Base-by-base conservation (phyloP, 2,113 vertebrate genomes). In the Hemichromis elongatus region DNA sequence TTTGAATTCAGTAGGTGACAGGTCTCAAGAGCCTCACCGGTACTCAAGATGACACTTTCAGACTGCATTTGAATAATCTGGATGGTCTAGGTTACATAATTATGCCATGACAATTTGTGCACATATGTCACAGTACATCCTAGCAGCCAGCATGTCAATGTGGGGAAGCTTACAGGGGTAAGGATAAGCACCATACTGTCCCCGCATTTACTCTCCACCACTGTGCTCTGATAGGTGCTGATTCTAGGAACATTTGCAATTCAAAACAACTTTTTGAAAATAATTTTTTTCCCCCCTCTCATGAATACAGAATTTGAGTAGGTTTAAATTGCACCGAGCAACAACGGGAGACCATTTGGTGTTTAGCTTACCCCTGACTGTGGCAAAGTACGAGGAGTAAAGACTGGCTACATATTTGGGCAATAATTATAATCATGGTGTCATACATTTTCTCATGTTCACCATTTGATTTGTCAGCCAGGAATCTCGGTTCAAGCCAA, bases 11-110 rank as follows among this genome's bases (percentile, higher is more conserved):
- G 89, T 92, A 92, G 92, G 93, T 95, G 95, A 95, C 95, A 95
- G 90, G 91, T 92, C 90, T 95, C 92, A 94, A 91, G 86, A 91
- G 89, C 79, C 82, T 88, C 88, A 88, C 89, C 80, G 75, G 86
- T 91, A 94, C 81, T 82, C 87, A 93, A 90, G 92, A 92, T 96
- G 95, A 96, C 95, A 96, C 90, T 90, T 95, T 88, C 89, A 92
- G 87, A 84, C 56, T 28, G 78, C 73, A 96, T 96, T 96, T 96
- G 95, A 96, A 97, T 97, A 96, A 96, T 96, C 95, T 94, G 88
- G 90, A 88, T 90, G 93, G 92, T 93, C 95, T 90, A 88, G 89
- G 93, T 97, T 96, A 96, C 94, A 95, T 96, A 96, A 96, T 96
- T 94, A 95, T 95, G 94, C 93, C 93, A 95, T 94, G 93, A 95